Evolutionary conservation across 2,888 invertebrate species (phyloP), one percentile per base, ranked within the genome.

Genomic region (Yponomeuta plumbellus): DNA sequence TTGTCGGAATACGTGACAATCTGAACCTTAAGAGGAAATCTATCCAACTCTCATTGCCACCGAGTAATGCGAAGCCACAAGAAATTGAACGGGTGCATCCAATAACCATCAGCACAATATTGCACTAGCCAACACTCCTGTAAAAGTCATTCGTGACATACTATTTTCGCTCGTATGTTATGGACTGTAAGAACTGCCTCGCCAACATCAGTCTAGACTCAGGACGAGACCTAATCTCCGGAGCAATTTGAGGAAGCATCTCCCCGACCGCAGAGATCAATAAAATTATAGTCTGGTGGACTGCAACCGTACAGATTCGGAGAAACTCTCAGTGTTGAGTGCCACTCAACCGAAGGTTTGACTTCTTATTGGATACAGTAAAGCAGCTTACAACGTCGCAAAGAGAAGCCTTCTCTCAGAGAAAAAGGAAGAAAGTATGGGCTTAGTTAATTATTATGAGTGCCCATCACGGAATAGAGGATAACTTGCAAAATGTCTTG

Each of bases 31-130:
- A 34, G 34, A 34, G 34, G 34, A 34, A 34, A 52, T 17, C 44
- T 17, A 13, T 52, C 44, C 17, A 17, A 13, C 5, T 17, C 17
- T 34, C 26, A 62, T 23, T 20, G 20, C 26, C 17, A 23, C 10
- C 10, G 13, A 34, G 26, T 20, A 20, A 39, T 61, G 8, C 34
- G 20, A 61, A 66, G 67, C 67, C 67, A 52, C 69, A 67, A 57
- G 26, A 61, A 67, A 69, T 67, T 61, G 66, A 69, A 67, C 65
- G 66, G 66, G 67, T 34, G 22, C 17, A 26, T 39, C 67, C 63
- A 59, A 64, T 69, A 66, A 62, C 58, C 10, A 52, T 52, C 44
- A 52, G 44, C 44, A 13, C 44, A 52, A 52, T 52, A 52, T 52
- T 52, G 44, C 44, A 52, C 44, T 17, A 52, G 17, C 17, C 44